Base-by-base conservation (phyloP, 30 jellyfish, hydroid and myxozoan species). In the Cassiopea andromeda region DNA sequence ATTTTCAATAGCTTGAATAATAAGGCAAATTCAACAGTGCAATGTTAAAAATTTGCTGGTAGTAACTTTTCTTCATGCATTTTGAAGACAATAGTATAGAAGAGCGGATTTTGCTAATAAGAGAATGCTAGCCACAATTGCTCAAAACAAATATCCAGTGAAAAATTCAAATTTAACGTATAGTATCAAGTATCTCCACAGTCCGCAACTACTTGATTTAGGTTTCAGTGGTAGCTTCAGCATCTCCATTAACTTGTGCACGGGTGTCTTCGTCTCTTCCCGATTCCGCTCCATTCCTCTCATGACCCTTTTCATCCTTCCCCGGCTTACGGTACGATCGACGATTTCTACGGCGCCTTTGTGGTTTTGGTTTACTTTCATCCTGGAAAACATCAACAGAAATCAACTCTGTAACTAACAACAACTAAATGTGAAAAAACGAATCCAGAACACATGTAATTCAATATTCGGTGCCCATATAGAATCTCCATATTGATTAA, bases 261-360 rank as follows among this genome's bases (percentile, higher is more conserved):
- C 61, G 93, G 84, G 50, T 59, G 14, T 64, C 92, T 5, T 19
- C 87, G 1, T 59, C 83, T 46, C 78, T 74, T 27, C 87, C 93
- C 59, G 68, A 46, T 38, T 59, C 71, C 16, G 78, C 67, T 12
- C 66, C 87, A 58, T 57, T 73, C 12, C 64, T 54, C 85, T 86
- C 83, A 12, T 84, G 60, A 16, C 38, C 92, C 46, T 60, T 70
- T 15, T 72, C 92, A 1, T 75, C 93, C 57, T 75, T 75, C 15
- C 73, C 78, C 9, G 87, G 93, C 46, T 84, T 86, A 46, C 87
- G 80, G 45, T 87, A 19, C 1, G 15, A 58, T 60, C 75, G 54
- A 44, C 93, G 87, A 46, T 86, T 75, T 77, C 93, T 46, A 17
- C 93, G 85, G 43, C 93, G 82, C 77, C 93, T 75, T 67, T 77